Base-by-base conservation (phyloP, 2,113 vertebrate genomes). In the Cyprinodon variegatus region DNA sequence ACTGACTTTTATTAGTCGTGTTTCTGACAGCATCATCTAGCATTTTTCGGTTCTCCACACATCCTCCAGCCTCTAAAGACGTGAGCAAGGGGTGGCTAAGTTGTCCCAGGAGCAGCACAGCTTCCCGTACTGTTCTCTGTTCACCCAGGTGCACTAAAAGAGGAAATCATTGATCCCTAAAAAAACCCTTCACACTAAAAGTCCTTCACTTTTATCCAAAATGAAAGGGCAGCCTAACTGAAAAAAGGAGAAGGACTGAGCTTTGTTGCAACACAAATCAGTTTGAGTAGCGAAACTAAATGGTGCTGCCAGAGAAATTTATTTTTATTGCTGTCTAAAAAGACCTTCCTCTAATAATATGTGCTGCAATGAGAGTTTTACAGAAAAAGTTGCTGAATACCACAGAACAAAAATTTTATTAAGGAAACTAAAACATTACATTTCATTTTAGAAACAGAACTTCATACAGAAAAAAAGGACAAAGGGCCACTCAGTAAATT, bases 11-110 rank as follows among this genome's bases (percentile, higher is more conserved):
- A 45, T 45, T 2, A 10, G 2, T 11, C 11, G 17, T 20, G 50
- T 53, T 8, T 53, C 17, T 36, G 29, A 81, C 11, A 60, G 38
- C n/a, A 22, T 41, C 36, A 43, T 12, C 50, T 38, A 48, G 41
- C 20, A 68, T 72, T 38, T 29, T 75, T 59, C 50, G 50, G 63
- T 75, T 70, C 67, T 64, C 37, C 83, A 69, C 68, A 43, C 72
- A 65, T 77, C 29, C 71, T 14, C 3, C 1, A 2, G 50, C 68
- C 65, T 36, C 39, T 53, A 15, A 64, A 15, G 68, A 65, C 65
- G 67, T 74, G 70, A 83, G 78, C 68, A 72, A 79, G 70, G 71
- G 70, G 78, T 37, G 13, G 45, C 7, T 29, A 68, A 39, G 72
- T 76, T 69, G 63, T 69, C 65, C 37, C 5, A 0, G 41, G 48